phyloP scores from a whole-genome alignment of 2,113 vertebrate species.

The Cebidichthys violaceus region DNA sequence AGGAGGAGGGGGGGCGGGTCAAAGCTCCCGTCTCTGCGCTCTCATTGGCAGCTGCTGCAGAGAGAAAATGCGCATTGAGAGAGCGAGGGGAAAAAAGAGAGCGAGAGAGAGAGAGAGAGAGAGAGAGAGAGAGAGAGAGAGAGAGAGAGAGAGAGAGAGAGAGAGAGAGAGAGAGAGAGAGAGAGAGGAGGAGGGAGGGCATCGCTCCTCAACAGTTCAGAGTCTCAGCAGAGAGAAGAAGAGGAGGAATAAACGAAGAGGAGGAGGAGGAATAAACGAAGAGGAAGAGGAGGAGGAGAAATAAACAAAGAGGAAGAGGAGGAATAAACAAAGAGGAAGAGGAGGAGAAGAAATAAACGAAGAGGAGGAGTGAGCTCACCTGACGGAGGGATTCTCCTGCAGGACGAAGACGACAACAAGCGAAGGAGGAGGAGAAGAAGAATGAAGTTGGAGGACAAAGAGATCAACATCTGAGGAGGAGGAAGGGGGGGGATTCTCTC shows the following conservation, averaged over 20 bases:
- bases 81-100: slow-evolving; percentile 56
- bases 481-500: slow-evolving; percentile 25
- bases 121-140: slow-evolving; percentile 58
- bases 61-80: slow-evolving; percentile 81
- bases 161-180: neutral
- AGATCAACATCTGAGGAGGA: slow-evolving; percentile 32
- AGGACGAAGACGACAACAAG: slow-evolving; percentile 37
- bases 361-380: slow-evolving; percentile 44
- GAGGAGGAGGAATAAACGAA: too few species aligned
- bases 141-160: slow-evolving; percentile 32
- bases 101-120: neutral
- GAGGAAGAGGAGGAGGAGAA: too few species aligned
- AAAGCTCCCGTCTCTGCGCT: neutral
- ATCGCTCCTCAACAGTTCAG: slow-evolving; percentile 50
- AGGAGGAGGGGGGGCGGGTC: slow-evolving; percentile 57
- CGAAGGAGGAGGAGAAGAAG: slow-evolving; percentile 1
- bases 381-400: slow-evolving; percentile 56
- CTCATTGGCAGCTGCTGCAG: slow-evolving; percentile 69
- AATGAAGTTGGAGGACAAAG: slow-evolving; percentile 41
- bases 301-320: slow-evolving; percentile 24
- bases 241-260: too few species aligned
- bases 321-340: slow-evolving; percentile 27
- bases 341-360: neutral
- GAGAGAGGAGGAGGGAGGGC: slow-evolving; percentile 43
- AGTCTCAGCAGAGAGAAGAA: slow-evolving; percentile 40